These are phyloP conservation scores for Zosterops lateralis DNA, from an alignment of 2,113 vertebrate genomes.

Conservation along the genomic window DNA sequence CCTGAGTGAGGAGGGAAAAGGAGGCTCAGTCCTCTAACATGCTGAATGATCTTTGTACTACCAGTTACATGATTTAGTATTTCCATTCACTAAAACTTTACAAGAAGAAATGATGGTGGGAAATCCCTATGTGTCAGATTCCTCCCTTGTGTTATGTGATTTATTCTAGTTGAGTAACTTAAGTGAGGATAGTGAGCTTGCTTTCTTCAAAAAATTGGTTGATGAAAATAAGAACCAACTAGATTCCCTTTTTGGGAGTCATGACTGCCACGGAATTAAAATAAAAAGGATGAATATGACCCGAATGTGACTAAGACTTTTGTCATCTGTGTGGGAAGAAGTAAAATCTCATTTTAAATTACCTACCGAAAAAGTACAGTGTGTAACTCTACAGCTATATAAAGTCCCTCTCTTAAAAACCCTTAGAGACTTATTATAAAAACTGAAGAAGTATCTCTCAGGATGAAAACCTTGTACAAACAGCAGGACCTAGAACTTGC, in stretches of 20 bases:
- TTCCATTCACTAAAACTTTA: not conserved
- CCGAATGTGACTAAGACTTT: not conserved
- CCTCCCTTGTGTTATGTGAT: not conserved
- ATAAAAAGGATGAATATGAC: not conserved
- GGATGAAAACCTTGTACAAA: not conserved
- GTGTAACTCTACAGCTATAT: not conserved
- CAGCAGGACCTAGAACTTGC: not conserved
- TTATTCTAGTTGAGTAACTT: not conserved
- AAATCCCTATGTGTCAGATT: not conserved
- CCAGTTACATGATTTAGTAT: not conserved
- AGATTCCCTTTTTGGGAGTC: not conserved
- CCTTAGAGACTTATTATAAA: not conserved
- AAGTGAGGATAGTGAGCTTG: not conserved
- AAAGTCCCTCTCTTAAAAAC: not conserved
- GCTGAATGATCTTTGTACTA: not conserved
- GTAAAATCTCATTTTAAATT: constrained; percentile 13
- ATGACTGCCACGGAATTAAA: constrained; percentile 1
- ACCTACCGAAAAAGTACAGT: not conserved
- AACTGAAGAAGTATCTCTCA: not conserved
- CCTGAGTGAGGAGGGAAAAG: not conserved
- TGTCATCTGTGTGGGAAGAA: constrained; percentile 21
- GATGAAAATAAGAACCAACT: not conserved
- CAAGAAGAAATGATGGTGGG: not conserved
- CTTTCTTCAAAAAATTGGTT: not conserved
- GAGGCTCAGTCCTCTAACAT: not conserved